Conservation (phyloP, 1,140 invertebrate genomes). For the Lordiphosa clarofinis region DNA sequence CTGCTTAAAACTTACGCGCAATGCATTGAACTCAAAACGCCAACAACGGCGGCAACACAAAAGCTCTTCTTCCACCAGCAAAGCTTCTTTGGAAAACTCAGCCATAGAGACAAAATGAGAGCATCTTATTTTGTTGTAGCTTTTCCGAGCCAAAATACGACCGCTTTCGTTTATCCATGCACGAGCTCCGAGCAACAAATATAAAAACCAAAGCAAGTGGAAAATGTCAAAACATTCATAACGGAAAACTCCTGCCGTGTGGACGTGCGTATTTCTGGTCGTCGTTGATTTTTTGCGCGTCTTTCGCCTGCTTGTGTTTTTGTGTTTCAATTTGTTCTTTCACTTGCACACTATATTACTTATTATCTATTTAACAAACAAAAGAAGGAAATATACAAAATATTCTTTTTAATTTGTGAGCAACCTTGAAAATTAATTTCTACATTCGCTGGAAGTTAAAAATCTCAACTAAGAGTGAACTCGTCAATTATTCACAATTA, state of each 20-base stretch:
- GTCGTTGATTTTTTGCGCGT: slow-evolving; percentile 48
- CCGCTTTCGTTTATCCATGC: slow-evolving; percentile 50
- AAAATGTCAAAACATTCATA: slow-evolving; percentile 60
- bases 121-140: slow-evolving; percentile 5
- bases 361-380: slow-evolving; percentile 19
- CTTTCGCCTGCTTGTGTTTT: slow-evolving; percentile 61
- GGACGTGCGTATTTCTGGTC: slow-evolving; percentile 45
- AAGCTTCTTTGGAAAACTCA: slow-evolving; percentile 54
- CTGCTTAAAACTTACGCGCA: slow-evolving; percentile 30
- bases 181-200: slow-evolving; percentile 50
- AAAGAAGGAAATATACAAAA: slow-evolving; percentile 4
- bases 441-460: slow-evolving; percentile 39
- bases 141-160: slow-evolving; percentile 19
- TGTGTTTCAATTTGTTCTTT: slow-evolving; percentile 34
- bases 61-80: slow-evolving; percentile 36
- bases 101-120: slow-evolving; percentile 3
- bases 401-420: slow-evolving; percentile 44
- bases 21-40: slow-evolving; percentile 48
- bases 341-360: slow-evolving; percentile 19
- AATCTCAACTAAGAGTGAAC: slow-evolving; percentile 26
- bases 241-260: slow-evolving; percentile 59
- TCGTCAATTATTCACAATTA: slow-evolving; percentile 37
- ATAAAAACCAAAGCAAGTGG: slow-evolving; percentile 55
- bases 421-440: slow-evolving; percentile 41
- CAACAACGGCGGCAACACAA: slow-evolving; percentile 7